Percentiles rank a stretch among this genome's conserved stretches.
Evolutionary conservation across 2,888 invertebrate genomes (phyloP).

Genomic region (Branchellion lobata): DNA sequence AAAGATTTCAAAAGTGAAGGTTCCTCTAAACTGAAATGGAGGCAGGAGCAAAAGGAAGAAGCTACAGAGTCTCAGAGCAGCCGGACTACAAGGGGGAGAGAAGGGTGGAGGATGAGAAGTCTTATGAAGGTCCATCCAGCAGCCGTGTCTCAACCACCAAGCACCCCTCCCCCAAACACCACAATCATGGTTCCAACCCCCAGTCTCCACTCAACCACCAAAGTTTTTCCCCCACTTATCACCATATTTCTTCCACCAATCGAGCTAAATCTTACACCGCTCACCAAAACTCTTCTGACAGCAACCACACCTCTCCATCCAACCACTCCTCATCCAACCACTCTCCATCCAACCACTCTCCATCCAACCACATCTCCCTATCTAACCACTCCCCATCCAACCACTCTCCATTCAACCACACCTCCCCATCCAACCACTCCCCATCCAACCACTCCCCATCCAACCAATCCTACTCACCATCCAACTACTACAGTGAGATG

Average conservation of each 20-base stretch:
- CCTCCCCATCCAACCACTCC: too few species aligned
- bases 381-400: background rate
- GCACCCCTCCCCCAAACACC: background rate
- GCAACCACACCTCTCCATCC: background rate
- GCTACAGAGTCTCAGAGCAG: too few species aligned
- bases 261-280: background rate
- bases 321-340: background rate
- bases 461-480: background rate
- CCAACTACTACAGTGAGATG: conserved; percentile 16
- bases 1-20: too few species aligned
- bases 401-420: background rate
- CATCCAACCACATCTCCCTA: background rate
- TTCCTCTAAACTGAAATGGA: too few species aligned
- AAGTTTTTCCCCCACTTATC: too few species aligned
- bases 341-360: too few species aligned
- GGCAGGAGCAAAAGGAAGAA: too few species aligned
- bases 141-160: background rate
- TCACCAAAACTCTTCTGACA: background rate
- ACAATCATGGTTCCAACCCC: background rate
- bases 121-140: too few species aligned
- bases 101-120: too few species aligned
- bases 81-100: too few species aligned
- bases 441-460: too few species aligned
- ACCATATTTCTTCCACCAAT: too few species aligned
- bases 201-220: conserved; percentile 10